Conservation (phyloP, 2,113 vertebrate genomes). For the Neogobius melanostomus region DNA sequence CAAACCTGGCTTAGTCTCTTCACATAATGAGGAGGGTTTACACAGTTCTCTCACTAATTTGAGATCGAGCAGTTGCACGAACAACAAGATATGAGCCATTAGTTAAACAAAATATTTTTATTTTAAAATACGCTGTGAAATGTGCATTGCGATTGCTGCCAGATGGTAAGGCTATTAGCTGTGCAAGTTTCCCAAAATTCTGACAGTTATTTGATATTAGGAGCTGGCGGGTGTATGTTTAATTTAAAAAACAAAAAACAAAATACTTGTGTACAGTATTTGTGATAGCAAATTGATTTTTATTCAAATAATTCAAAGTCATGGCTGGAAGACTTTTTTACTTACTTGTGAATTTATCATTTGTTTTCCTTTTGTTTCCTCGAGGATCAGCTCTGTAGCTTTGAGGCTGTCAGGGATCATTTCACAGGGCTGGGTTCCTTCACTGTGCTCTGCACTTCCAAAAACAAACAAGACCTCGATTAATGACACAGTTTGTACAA, state of each 20-base stretch:
- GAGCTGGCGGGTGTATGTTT: neutral
- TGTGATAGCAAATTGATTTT: neutral
- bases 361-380: neutral
- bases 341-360: conserved; percentile 20
- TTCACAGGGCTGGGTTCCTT: conserved; percentile 47
- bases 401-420: conserved; percentile 59
- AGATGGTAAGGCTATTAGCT: conserved; percentile 33
- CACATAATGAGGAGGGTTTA: conserved; percentile 8
- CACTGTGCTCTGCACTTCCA: conserved; percentile 41
- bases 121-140: conserved; percentile 23
- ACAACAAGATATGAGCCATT: conserved; percentile 21
- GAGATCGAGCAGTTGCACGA: neutral
- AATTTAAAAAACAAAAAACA: neutral
- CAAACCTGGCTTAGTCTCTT: conserved; percentile 20
- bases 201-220: conserved; percentile 16
- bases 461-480: conserved; percentile 41
- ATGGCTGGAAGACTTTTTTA: neutral
- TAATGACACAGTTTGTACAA: conserved; percentile 31
- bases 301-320: neutral
- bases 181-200: conserved; percentile 29
- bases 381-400: conserved; percentile 15
- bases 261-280: neutral
- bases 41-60: neutral
- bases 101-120: neutral
- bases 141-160: conserved; percentile 25